A percentile compares a stretch with the other conserved stretches of the same genome.
Evolutionary conservation across 1,140 invertebrate species (phyloP).

Genomic region (Cydia pomonella): DNA sequence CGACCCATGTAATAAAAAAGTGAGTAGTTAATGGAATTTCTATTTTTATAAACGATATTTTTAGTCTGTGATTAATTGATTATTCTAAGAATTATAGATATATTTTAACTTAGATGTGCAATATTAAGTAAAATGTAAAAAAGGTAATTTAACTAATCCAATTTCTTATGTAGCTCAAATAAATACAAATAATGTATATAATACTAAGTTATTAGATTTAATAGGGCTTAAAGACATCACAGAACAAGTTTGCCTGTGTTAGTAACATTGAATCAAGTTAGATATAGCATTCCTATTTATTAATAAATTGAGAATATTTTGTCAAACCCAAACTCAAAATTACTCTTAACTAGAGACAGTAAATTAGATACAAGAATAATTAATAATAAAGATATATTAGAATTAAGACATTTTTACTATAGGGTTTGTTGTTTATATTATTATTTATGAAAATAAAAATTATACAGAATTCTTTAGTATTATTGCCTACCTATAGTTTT

Average conservation of each 20-base stretch:
- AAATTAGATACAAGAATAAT: background rate
- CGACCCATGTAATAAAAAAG: no score
- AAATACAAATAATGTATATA: no score
- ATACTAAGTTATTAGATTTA: no score
- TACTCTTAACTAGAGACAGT: background rate
- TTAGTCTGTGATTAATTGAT: conserved; percentile 4
- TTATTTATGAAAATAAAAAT: background rate
- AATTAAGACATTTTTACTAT: background rate
- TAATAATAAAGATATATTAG: background rate
- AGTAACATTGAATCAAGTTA: background rate
- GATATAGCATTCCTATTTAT: background rate
- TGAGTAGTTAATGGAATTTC: background rate
- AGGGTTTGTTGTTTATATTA: background rate
- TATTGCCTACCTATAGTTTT: background rate
- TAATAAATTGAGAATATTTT: background rate
- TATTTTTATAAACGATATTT: background rate
- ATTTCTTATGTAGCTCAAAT: no score
- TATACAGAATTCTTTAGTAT: background rate
- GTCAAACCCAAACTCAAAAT: background rate
- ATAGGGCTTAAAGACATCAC: no score
- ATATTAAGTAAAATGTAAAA: background rate
- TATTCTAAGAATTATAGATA: background rate
- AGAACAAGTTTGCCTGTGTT: background rate
- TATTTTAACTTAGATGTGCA: background rate
- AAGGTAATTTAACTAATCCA: no score